phyloP scores from a whole-genome alignment of 2,113 vertebrate genomes.

The Rhagologus leucostigma region DNA sequence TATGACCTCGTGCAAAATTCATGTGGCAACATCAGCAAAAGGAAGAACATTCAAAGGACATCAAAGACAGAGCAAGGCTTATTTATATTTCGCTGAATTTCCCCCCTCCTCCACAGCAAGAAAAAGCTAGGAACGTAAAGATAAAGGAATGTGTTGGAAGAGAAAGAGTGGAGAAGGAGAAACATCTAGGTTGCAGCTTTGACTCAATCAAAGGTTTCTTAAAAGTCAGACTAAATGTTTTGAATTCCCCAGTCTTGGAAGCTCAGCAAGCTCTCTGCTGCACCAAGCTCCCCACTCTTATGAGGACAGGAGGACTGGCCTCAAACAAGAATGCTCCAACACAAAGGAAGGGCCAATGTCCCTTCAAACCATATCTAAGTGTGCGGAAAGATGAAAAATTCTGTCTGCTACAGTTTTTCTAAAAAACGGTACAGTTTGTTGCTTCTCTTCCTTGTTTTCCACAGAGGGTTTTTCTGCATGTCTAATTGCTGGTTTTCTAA shows the following conservation, averaged over 20 bases:
- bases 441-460: background rate
- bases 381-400: background rate
- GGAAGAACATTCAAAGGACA: slow-evolving; percentile 4
- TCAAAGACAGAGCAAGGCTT: background rate
- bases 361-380: background rate
- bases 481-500: background rate
- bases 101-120: background rate
- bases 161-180: background rate
- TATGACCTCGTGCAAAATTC: background rate
- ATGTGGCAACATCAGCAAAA: background rate
- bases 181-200: background rate
- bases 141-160: background rate
- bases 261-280: background rate
- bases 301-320: background rate
- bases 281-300: background rate
- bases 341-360: background rate
- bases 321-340: background rate
- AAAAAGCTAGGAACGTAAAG: background rate
- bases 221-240: background rate
- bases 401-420: background rate
- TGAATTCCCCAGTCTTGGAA: background rate
- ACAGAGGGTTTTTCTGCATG: background rate
- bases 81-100: slow-evolving; percentile 13
- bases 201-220: background rate
- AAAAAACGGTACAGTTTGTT: background rate